Evolutionary conservation across 2,113 vertebrate genomes (phyloP), one percentile per base, ranked within the genome.

Genomic region (Mystacornis crossleyi): DNA sequence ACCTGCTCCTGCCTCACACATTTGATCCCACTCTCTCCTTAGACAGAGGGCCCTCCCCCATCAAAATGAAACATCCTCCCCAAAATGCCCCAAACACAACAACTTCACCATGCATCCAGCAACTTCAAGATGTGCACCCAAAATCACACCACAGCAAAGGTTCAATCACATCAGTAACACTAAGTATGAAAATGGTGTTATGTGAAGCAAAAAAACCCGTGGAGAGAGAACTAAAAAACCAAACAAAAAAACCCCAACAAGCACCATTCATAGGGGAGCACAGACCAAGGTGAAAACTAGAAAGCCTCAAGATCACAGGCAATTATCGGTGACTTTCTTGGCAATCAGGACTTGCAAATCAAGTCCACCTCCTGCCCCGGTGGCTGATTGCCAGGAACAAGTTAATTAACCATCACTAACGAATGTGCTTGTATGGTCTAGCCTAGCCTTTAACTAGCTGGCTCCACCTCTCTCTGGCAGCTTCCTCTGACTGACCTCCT

Each of bases 331-430:
- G 75, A 89, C 75, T 92, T 92, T 78, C 82, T 45, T 93, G 72
- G 86, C 88, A 93, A 86, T 72, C 75, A 75, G 36, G 36, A 69
- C 86, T 69, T 78, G 82, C 79, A 95, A 84, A 95, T 90, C 65
- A 64, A 86, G 75, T 58, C 88, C 75, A 78, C 72, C 72, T 95
- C 90, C 93, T 95, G 93, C 50, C 81, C 93, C 0, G 1, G 57
- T 86, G 95, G 93, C 82, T 78, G 86, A 90, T 86, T 84, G 92
- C 92, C 95, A 97, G 88, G 90, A 89, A 93, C 51, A 79, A 86
- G 90, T 94, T 96, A 92, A 92, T 96, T 96, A 96, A 81, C 92
- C 92, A 95, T 70, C 65, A 45, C 85, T 90, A 92, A 90, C 69
- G 33, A 96, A 84, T 9, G 75, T 71, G 69, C 47, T 45, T 53